Conservation (phyloP, 2,113 vertebrate genomes). For the Hippocampus zosterae region DNA sequence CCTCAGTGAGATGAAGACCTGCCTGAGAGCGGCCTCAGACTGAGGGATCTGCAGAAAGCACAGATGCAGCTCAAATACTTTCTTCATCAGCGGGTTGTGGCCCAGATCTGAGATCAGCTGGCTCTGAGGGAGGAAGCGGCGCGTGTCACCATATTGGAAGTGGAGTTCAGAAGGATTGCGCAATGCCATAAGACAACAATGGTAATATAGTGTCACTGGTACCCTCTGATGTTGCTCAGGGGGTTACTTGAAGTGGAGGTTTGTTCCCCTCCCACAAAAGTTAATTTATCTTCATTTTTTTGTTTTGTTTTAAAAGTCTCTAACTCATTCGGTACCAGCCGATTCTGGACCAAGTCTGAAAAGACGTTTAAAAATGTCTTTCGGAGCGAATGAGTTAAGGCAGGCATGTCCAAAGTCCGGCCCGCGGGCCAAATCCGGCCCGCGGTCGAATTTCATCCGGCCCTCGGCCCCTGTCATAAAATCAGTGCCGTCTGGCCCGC, state of each 20-base stretch:
- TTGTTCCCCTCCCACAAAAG: too few species aligned
- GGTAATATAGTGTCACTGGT: not conserved
- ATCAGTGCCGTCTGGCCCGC: too few species aligned
- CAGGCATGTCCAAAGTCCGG: too few species aligned
- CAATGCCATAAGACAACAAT: too few species aligned
- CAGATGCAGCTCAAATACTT: conserved; percentile 93
- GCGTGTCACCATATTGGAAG: not conserved
- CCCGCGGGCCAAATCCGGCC: too few species aligned
- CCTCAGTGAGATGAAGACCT: conserved; percentile 88
- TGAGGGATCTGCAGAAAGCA: conserved; percentile 96
- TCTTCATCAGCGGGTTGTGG: conserved; percentile 98
- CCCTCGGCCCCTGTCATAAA: too few species aligned
- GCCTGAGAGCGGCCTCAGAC: conserved; percentile 88
- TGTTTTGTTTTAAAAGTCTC: not conserved
- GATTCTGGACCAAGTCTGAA: too few species aligned
- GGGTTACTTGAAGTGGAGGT: too few species aligned
- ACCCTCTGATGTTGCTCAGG: too few species aligned
- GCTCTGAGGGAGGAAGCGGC: conserved; percentile 70
- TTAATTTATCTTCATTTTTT: not conserved
- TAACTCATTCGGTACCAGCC: too few species aligned
- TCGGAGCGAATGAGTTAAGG: not conserved
- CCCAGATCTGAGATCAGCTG: conserved; percentile 87
- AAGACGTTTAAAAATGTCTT: too few species aligned
- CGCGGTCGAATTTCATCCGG: too few species aligned
- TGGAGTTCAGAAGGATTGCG: not conserved